A percentile compares a stretch with the other conserved stretches of the same genome.
Conservation (phyloP, 2,113 vertebrate species). For the Ramphastos sulfuratus region DNA sequence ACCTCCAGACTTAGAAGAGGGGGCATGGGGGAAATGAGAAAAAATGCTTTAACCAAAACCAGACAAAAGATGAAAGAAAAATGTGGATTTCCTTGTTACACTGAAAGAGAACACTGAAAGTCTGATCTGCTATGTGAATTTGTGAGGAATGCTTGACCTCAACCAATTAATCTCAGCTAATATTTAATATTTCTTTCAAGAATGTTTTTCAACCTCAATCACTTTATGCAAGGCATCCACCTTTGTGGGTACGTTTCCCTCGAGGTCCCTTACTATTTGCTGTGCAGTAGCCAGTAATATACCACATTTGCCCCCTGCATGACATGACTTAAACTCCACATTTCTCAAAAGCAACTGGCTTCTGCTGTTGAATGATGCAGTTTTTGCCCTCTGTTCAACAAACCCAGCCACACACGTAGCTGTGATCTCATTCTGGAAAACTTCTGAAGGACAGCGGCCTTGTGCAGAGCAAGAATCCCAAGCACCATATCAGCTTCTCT, state of each 20-base stretch:
- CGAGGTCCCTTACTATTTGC: not conserved
- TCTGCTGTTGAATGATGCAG: constrained; percentile 50
- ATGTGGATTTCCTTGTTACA: not conserved
- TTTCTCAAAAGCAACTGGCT: constrained; percentile 48
- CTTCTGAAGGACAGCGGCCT: constrained; percentile 51
- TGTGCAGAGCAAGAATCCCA: not conserved
- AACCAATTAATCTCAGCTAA: constrained; percentile 16
- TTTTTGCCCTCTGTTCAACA: constrained; percentile 51
- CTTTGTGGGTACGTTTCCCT: not conserved
- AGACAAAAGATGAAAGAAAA: not conserved
- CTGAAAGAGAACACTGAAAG: not conserved
- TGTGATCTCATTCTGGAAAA: constrained; percentile 69
- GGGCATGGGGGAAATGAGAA: not conserved
- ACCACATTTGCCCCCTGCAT: not conserved
- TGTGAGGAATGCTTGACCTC: constrained; percentile 5
- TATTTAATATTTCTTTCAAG: not conserved
- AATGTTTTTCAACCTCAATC: not conserved
- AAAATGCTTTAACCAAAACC: not conserved
- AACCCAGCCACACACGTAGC: constrained; percentile 48
- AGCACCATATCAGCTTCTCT: not conserved
- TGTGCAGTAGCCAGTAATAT: not conserved
- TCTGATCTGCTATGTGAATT: not conserved
- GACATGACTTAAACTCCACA: constrained; percentile 8
- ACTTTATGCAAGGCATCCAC: constrained; percentile 9
- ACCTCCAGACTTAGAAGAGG: not conserved